Base-by-base conservation (phyloP, 2,888 invertebrate species). In the Schizaphis graminum region DNA sequence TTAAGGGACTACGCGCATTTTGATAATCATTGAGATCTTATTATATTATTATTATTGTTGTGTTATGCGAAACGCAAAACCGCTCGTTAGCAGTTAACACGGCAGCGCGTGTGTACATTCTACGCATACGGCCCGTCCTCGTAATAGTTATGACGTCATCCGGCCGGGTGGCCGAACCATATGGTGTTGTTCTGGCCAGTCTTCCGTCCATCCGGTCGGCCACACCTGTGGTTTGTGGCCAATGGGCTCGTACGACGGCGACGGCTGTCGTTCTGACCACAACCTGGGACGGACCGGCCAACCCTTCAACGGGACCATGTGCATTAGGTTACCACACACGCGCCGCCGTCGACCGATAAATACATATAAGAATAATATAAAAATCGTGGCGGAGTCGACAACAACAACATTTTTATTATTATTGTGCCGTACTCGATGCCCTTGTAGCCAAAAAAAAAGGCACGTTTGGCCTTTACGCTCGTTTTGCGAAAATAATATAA, bases 101-200 rank as follows among this genome's bases (percentile, higher is more conserved):
- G 49, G 53, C 26, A n/a, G 10, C 49, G 41, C 84, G 47, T 53
- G n/a, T n/a, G n/a, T 53, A 94, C 94, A 86, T 94, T 94, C 90
- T 91, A 94, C 90, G 93, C 89, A 57, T 35, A 53, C 89, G 77
- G 89, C 49, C 61, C 94, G 94, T 94, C 94, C 94, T 94, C 94
- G 94, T 94, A 94, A 94, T 94, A 94, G 94, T 94, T 94, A 94
- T 94, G 94, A 94, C 94, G 94, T 94, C 94, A 94, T 94, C 67
- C 67, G 57, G 85, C 86, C 86, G 91, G 85, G 61, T 67, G 94
- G 93, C 89, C 93, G 84, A 61, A 94, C 94, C 94, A 94, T 94
- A 94, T 94, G 94, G 94, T 11, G 94, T 53, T 10, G 47, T 49
- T 89, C 16, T 85, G 56, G 84, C 89, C 86, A 28, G 67, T 77